These are phyloP conservation scores for Tylochromis polylepis DNA, from an alignment of 2,113 vertebrate genomes.

Conservation along the genomic window DNA sequence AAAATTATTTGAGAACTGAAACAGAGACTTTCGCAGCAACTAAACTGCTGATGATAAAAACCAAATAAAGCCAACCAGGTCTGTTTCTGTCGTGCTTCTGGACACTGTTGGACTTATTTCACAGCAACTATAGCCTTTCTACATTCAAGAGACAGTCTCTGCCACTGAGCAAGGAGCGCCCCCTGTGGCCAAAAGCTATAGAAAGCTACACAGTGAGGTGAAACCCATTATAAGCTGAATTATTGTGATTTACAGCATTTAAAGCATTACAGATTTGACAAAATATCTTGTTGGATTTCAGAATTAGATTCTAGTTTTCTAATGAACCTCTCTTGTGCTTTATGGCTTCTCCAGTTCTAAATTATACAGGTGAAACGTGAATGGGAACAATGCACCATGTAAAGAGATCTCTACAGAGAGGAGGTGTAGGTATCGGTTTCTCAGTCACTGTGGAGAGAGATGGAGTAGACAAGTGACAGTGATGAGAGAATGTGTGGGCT, in stretches of 20 bases:
- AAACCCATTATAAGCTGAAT: accelerated
- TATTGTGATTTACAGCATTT: background rate
- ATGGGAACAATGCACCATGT: background rate
- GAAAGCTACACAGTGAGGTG: background rate
- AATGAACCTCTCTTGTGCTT: background rate
- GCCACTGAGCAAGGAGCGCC: background rate
- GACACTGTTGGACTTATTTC: no score
- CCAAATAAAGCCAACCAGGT: background rate
- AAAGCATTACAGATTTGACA: background rate
- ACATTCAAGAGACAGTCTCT: background rate
- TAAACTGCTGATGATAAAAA: background rate
- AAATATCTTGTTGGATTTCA: background rate
- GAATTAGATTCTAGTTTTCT: background rate
- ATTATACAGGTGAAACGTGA: background rate
- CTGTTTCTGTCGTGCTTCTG: background rate
- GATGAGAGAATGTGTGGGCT: conserved; percentile 3
- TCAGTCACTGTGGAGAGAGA: background rate
- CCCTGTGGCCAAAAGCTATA: background rate
- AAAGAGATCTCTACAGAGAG: background rate
- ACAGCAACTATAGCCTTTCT: no score
- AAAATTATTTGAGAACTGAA: accelerated
- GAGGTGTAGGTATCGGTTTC: conserved; percentile 20
- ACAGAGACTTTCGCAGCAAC: background rate
- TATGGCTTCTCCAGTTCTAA: background rate
- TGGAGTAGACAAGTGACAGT: background rate